A percentile compares a stretch with the other conserved stretches of the same genome.
Conservation (phyloP, 2,797 vertebrate species). For the Sciurus vulgaris region DNA sequence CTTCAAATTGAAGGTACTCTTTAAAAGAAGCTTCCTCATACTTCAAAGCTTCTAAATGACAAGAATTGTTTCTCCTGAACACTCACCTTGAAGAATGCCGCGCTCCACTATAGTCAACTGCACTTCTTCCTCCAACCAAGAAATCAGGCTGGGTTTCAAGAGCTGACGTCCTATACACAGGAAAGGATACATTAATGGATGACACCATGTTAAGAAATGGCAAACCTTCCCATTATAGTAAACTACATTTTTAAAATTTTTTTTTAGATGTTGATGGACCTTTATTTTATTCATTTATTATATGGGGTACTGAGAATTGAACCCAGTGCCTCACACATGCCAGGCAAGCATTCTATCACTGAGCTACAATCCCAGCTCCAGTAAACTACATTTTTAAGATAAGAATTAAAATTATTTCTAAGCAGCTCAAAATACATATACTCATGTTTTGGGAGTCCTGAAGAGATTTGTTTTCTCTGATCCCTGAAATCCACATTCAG, state of each 20-base stretch:
- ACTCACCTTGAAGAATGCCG: slow-evolving; percentile 60
- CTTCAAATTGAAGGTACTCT: not conserved
- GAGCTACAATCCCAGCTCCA: not conserved
- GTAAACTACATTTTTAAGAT: not conserved
- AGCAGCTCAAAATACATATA: slow-evolving; percentile 11
- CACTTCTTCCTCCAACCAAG: slow-evolving; percentile 61
- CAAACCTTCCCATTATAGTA: not conserved
- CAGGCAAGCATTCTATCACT: no score
- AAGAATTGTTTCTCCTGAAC: not conserved
- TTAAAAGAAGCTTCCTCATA: not conserved
- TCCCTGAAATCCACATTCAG: not conserved
- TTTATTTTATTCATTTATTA: no score
- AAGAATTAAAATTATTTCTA: not conserved
- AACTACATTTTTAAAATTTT: not conserved
- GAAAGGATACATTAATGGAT: not conserved
- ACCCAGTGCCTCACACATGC: no score
- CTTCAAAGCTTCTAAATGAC: not conserved
- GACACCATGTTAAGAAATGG: not conserved
- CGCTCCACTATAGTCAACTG: not conserved
- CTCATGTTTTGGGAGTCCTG: not conserved
- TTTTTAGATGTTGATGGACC: not conserved
- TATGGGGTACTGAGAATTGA: not conserved
- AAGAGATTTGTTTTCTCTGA: not conserved
- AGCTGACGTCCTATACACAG: slow-evolving; percentile 41
- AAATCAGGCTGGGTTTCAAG: slow-evolving; percentile 56